phyloP scores from a whole-genome alignment of 2,888 invertebrate genomes.

The Phymatocera aterrima region DNA sequence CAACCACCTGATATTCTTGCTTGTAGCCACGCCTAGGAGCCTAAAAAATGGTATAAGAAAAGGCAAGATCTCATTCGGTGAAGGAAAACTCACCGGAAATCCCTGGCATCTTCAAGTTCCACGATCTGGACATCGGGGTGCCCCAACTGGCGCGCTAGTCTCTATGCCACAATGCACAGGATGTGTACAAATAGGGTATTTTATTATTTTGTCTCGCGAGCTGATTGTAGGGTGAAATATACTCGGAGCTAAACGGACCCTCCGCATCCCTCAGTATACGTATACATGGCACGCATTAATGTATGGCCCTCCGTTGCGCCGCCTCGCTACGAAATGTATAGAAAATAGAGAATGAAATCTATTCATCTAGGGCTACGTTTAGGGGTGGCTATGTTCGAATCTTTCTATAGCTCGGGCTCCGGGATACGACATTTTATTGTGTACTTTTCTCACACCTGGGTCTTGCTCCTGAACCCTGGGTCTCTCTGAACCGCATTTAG shows the following conservation, averaged over 20 bases:
- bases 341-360: conserved; percentile 53
- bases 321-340: conserved; percentile 57
- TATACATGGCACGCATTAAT: background rate
- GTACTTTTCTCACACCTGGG: conserved; percentile 69
- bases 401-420: conserved; percentile 56
- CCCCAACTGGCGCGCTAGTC: conserved; percentile 26
- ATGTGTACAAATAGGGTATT: conserved; percentile 74
- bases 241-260: conserved; percentile 66
- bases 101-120: conserved; percentile 44
- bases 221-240: conserved; percentile 71
- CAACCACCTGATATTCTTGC: conserved; percentile 14
- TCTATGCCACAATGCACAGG: conserved; percentile 71
- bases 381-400: conserved; percentile 61
- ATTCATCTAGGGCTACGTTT: conserved; percentile 64
- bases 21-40: conserved; percentile 23
- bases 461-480: conserved; percentile 33
- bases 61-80: conserved; percentile 26
- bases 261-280: conserved; percentile 46
- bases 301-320: conserved; percentile 40
- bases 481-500: conserved; percentile 35
- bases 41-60: conserved; percentile 3
- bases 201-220: conserved; percentile 64
- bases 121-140: conserved; percentile 43
- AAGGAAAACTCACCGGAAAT: conserved; percentile 44
- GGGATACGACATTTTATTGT: conserved; percentile 66